A percentile compares a stretch with the other conserved stretches of the same genome.
Evolutionary conservation across 2,113 vertebrate genomes (phyloP).

Genomic region (Silurus glanis): DNA sequence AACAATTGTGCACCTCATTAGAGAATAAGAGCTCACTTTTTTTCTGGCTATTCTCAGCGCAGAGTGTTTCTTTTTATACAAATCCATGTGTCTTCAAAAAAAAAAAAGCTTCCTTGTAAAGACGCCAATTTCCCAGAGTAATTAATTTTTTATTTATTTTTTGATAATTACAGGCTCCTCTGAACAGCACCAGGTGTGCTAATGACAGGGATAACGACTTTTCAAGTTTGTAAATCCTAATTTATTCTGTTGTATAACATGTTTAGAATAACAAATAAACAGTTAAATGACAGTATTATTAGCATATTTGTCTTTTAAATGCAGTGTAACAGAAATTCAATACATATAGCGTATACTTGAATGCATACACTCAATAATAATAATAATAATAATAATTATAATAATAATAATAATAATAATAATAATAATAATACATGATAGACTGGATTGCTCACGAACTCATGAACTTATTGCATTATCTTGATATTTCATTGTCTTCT

Average conservation of each 20-base stretch:
- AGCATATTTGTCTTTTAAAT: not conserved
- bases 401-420: no score
- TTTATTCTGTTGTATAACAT: slow-evolving; percentile 10
- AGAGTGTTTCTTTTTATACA: not conserved
- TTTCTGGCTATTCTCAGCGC: not conserved
- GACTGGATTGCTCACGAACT: not conserved
- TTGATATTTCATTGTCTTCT: not conserved
- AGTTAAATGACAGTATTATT: not conserved
- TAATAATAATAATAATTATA: no score
- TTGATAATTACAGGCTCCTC: slow-evolving; percentile 35
- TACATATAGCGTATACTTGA: not conserved
- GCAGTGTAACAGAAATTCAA: not conserved
- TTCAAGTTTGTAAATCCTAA: not conserved
- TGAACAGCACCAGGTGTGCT: slow-evolving; percentile 41
- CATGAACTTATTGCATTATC: not conserved
- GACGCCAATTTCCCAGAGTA: slow-evolving; percentile 20
- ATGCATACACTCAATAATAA: no score
- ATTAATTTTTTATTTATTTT: slow-evolving; percentile 9
- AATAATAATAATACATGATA: not conserved
- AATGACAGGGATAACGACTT: slow-evolving; percentile 42
- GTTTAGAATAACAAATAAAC: slow-evolving; percentile 25
- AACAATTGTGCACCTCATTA: slow-evolving; percentile 20
- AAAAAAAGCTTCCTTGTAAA: slow-evolving; percentile 6
- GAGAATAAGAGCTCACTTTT: not conserved
- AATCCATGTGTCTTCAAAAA: slow-evolving; percentile 22